phyloP scores from a whole-genome alignment of 2,113 vertebrate species.

The Tetraodon nigroviridis region DNA sequence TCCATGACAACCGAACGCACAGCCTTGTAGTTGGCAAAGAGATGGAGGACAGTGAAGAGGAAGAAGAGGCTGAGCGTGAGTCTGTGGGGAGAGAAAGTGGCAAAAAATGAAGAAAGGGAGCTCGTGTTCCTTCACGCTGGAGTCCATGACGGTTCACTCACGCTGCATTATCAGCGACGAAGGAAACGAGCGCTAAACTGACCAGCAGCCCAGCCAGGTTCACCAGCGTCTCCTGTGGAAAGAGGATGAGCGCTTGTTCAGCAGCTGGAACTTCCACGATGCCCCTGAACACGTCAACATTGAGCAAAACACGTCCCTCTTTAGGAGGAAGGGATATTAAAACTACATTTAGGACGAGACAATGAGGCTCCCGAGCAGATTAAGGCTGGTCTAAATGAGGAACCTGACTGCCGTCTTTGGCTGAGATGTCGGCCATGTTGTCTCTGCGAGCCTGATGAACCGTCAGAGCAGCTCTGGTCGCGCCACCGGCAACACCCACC shows the following conservation, averaged over 20 bases:
- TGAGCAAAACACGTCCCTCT: no score
- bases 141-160: conserved; percentile 54
- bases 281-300: no score
- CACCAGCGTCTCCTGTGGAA: conserved; percentile 82
- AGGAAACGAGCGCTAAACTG: conserved; percentile 80
- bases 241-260: neutral
- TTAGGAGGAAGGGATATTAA: no score
- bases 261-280: no score
- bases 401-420: conserved; percentile 91
- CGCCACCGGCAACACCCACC: conserved; percentile 87
- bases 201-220: conserved; percentile 82
- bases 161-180: conserved; percentile 75
- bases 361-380: no score
- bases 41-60: conserved; percentile 82
- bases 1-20: conserved; percentile 86
- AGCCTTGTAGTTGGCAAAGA: conserved; percentile 87
- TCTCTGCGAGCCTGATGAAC: conserved; percentile 87
- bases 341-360: no score
- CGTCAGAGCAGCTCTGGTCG: conserved; percentile 87
- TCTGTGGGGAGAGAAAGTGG: conserved; percentile 54
- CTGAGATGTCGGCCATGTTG: conserved; percentile 91
- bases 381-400: neutral
- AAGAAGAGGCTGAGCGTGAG: conserved; percentile 80
- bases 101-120: neutral
- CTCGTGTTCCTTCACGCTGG: neutral